Evolutionary conservation across 1,140 invertebrate genomes (phyloP), one percentile per base, ranked within the genome.

Genomic region (Zaprionus gabonicus): DNA sequence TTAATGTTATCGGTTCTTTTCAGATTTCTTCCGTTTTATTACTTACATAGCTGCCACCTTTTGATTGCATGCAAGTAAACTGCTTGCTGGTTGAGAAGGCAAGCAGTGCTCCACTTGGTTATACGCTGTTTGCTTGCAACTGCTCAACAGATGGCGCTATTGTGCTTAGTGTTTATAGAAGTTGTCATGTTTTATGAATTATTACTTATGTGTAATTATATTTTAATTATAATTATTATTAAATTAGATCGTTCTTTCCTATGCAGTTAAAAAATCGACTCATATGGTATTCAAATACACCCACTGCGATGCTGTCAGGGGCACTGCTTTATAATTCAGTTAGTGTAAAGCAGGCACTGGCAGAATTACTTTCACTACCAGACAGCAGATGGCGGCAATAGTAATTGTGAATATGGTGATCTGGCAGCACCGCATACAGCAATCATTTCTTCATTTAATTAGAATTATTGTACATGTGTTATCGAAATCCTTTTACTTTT

Each of bases 321-420:
- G 0, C 27, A 46, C 58, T 62, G 59, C 59, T 13, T 34, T 62
- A 7, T 15, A 6, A 20, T 10, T 25, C 2, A 3, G 10, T 23
- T 46, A 34, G 17, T 41, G 3, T n/a, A 1, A 44, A 56, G 51
- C 67, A 70, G 67, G 31, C 7, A 46, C 4, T 7, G 9, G n/a
- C 10, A 15, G 0, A 46, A n/a, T 10, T 13, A 13, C 10, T 17
- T 12, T 13, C n/a, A 6, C 17, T 34, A 13, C 23, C 0, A 5
- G 28, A 25, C 67, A n/a, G 17, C 31, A 69, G 67, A 60, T 53
- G 67, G 20, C 23, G 67, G 25, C 10, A 27, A 0, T 10, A 10
- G 0, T 34, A 34, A 10, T 10, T 34, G 0, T 34, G 31, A 3
- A 10, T 0, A 34, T 10, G 31, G 31, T 0, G 2, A 10, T 34